A percentile compares a stretch with the other conserved stretches of the same genome.
These are phyloP conservation scores for Pogonocichla stellata DNA, from an alignment of 2,113 vertebrate species.

Conservation along the genomic window DNA sequence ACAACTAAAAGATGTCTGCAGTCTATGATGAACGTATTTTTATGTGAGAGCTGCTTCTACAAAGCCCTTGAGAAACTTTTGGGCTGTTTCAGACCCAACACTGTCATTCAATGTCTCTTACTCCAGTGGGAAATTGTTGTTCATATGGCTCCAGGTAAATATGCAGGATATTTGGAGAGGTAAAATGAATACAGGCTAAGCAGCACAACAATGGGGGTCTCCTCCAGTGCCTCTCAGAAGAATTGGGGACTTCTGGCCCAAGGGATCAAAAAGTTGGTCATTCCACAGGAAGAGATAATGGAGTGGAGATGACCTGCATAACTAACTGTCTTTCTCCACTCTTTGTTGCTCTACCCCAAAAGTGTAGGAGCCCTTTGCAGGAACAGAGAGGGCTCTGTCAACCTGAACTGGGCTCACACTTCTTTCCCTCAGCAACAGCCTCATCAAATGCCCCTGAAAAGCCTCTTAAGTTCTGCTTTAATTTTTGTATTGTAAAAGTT, in stretches of 20 bases:
- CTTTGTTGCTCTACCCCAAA: background rate
- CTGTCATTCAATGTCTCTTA: background rate
- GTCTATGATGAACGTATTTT: background rate
- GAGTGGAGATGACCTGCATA: background rate
- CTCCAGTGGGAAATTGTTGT: background rate
- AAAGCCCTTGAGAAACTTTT: background rate
- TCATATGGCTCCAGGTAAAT: background rate
- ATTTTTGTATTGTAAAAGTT: background rate
- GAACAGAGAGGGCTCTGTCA: background rate
- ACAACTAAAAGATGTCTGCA: background rate
- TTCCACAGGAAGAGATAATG: background rate
- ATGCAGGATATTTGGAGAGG: background rate
- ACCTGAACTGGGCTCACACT: background rate
- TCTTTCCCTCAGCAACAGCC: background rate
- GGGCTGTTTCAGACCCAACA: background rate
- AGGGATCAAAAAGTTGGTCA: fast-evolving
- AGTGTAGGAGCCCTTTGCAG: background rate
- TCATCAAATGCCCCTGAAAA: background rate
- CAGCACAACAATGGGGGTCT: background rate
- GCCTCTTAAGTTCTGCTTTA: background rate
- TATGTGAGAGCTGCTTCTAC: background rate
- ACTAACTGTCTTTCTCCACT: background rate
- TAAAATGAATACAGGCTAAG: background rate
- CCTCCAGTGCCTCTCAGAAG: background rate
- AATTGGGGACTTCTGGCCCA: fast-evolving